phyloP scores from a whole-genome alignment of 1,140 invertebrate species.

The Solenopsis fugax region DNA sequence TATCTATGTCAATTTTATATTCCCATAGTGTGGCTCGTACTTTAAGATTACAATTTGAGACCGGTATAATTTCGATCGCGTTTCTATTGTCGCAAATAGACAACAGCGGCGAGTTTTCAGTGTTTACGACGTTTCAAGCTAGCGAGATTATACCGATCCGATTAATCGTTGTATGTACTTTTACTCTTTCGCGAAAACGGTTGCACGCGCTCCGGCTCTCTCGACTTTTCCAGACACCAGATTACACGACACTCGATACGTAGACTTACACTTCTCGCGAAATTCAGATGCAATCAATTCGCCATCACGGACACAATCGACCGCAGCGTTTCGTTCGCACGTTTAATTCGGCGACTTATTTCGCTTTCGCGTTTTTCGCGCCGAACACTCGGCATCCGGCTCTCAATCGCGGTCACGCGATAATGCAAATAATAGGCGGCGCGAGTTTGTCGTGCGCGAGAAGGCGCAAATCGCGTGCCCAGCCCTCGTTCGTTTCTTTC shows the following conservation, averaged over 20 bases:
- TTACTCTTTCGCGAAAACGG: neutral
- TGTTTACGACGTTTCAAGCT: neutral
- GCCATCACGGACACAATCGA: constrained; percentile 8
- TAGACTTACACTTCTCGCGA: neutral
- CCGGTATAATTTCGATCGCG: neutral
- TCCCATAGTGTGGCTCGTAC: neutral
- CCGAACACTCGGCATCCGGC: constrained; percentile 4
- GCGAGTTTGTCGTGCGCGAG: constrained; percentile 10
- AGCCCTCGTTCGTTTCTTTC: constrained; percentile 71
- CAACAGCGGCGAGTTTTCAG: neutral
- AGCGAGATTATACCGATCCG: neutral
- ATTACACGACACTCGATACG: neutral
- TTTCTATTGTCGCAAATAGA: neutral
- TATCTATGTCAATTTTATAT: constrained; percentile 41
- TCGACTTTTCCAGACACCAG: neutral
- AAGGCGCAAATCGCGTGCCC: constrained; percentile 56
- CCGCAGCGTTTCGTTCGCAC: neutral
- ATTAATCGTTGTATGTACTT: neutral
- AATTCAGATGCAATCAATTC: neutral
- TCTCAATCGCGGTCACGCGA: constrained; percentile 49
- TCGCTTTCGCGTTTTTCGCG: constrained; percentile 16
- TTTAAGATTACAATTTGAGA: neutral
- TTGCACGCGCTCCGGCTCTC: neutral
- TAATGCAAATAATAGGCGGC: constrained; percentile 34
- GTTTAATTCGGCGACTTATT: constrained; percentile 20